Conservation (phyloP, 2,113 vertebrate species). For the Notechis scutatus region DNA sequence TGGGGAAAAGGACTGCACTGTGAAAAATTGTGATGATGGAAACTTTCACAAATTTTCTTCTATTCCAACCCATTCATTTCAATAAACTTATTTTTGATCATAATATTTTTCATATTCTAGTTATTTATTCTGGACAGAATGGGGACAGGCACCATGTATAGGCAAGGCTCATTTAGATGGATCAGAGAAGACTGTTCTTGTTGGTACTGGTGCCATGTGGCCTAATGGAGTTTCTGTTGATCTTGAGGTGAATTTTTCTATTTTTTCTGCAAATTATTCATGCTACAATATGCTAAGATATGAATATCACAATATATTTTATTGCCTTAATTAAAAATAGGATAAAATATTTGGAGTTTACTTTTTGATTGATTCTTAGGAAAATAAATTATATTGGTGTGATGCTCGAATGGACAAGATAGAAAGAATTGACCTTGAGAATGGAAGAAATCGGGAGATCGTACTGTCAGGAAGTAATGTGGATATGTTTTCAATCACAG, state of each 20-base stretch:
- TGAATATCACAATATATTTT: conserved; percentile 44
- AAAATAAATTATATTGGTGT: conserved; percentile 99
- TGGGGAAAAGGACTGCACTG: too few species aligned
- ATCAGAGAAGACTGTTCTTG: conserved; percentile 88
- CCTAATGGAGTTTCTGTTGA: conserved; percentile 97
- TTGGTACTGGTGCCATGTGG: conserved; percentile 90
- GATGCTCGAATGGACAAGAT: conserved; percentile 99
- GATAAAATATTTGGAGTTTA: conserved; percentile 62
- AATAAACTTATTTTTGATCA: conserved; percentile 27
- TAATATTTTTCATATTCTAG: conserved; percentile 65
- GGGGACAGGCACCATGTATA: conserved; percentile 94
- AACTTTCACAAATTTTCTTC: background rate
- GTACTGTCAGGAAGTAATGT: conserved; percentile 95
- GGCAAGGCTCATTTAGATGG: conserved; percentile 90
- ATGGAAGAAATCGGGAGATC: conserved; percentile 91
- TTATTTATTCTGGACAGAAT: conserved; percentile 98
- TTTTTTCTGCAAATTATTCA: background rate
- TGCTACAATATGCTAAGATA: conserved; percentile 34
- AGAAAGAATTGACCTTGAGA: conserved; percentile 99
- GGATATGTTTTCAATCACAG: conserved; percentile 96
- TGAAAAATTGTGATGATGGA: background rate
- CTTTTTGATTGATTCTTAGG: conserved; percentile 86
- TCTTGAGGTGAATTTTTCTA: conserved; percentile 82
- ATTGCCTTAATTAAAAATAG: conserved; percentile 62
- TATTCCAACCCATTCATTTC: background rate